Percentiles rank a stretch among this genome's conserved stretches.
phyloP scores from a whole-genome alignment of 2,797 vertebrate genomes.

The Pangasius sanitwongsei region DNA sequence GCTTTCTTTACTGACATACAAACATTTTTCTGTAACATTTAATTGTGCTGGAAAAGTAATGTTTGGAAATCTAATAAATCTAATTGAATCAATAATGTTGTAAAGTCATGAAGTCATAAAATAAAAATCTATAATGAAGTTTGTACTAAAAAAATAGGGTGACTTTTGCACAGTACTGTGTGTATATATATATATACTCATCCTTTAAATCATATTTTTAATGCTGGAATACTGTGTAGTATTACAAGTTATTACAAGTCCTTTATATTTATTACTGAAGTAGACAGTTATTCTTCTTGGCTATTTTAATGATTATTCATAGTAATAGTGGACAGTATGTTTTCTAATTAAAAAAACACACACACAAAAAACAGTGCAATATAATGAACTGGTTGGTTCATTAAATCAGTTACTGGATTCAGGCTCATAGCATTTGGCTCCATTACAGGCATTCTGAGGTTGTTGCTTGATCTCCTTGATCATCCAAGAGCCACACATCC shows the following conservation, averaged over 20 bases:
- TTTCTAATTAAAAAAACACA: neutral
- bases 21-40: no score
- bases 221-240: neutral
- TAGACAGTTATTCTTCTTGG: neutral
- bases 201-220: neutral
- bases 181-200: no score
- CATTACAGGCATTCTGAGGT: neutral
- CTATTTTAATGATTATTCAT: neutral
- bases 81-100: no score
- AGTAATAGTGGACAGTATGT: neutral
- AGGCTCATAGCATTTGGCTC: neutral
- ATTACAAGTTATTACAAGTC: neutral
- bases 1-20: no score
- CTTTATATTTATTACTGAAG: neutral
- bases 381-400: neutral
- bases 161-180: no score
- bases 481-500: neutral
- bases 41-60: no score
- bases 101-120: no score
- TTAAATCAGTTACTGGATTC: neutral
- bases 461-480: neutral
- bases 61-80: no score
- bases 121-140: no score
- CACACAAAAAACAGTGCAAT: neutral
- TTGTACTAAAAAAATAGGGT: no score